These are phyloP conservation scores for Daphoenositta chrysoptera DNA, from an alignment of 2,113 vertebrate species.

Conservation along the genomic window DNA sequence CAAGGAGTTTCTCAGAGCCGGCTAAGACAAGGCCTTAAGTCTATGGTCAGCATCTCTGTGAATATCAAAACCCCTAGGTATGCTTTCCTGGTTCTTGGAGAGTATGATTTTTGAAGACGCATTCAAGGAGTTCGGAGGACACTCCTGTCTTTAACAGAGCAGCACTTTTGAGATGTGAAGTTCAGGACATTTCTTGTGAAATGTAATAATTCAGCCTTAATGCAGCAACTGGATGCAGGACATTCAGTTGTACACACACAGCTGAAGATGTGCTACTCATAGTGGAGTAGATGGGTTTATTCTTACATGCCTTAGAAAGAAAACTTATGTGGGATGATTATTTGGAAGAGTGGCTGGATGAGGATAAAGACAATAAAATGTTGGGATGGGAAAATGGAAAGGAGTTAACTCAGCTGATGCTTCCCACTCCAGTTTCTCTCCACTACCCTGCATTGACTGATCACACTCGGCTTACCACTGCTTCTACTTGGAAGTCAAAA, in stretches of 20 bases:
- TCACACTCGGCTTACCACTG: background rate
- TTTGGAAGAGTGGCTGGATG: background rate
- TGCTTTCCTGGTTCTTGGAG: background rate
- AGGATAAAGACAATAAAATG: background rate
- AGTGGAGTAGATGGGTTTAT: background rate
- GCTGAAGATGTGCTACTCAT: background rate
- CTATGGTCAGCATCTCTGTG: background rate
- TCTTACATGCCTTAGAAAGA: background rate
- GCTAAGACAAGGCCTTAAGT: background rate
- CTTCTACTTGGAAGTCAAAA: background rate
- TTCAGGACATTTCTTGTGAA: background rate
- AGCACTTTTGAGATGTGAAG: background rate
- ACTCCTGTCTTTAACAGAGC: background rate
- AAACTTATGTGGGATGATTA: background rate
- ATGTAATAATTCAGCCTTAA: background rate
- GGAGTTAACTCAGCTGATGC: background rate
- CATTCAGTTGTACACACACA: background rate
- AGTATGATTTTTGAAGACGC: background rate
- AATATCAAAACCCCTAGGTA: background rate
- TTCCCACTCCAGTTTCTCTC: background rate
- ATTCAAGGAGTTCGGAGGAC: background rate
- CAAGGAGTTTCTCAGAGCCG: background rate
- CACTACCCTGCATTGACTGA: background rate
- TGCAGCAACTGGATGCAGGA: background rate
- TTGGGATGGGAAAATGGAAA: background rate